phyloP scores from a whole-genome alignment of 2,888 invertebrate genomes.

The Dicroscelio sp. region DNA sequence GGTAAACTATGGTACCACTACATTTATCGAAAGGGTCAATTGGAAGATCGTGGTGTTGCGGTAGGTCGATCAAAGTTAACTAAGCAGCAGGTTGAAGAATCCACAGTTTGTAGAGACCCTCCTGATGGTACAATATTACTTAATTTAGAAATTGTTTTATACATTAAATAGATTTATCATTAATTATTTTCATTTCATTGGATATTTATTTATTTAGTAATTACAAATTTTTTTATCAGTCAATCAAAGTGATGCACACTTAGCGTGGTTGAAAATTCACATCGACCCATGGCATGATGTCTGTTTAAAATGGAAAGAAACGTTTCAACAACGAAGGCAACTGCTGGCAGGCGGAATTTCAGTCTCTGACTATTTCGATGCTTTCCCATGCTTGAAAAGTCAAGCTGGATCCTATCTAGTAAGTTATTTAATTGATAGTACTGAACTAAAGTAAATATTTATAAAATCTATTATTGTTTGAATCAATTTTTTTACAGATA shows the following conservation, averaged over 20 bases:
- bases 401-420: neutral
- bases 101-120: too few relatives aligned
- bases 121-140: too few relatives aligned
- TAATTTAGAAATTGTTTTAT: too few relatives aligned
- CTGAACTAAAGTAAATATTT: too few relatives aligned
- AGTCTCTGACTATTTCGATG: neutral
- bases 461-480: too few relatives aligned
- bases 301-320: neutral
- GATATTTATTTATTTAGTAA: neutral
- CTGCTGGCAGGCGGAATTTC: neutral
- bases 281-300: neutral
- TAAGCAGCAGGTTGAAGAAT: neutral
- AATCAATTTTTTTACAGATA: too few relatives aligned
- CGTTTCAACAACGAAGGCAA: neutral
- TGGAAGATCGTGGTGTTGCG: constrained; percentile 10
- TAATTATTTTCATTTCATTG: neutral
- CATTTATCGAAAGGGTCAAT: constrained; percentile 36
- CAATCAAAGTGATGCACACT: neutral
- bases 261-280: neutral
- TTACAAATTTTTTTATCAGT: too few relatives aligned
- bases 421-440: neutral
- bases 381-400: neutral
- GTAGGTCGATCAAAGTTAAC: neutral
- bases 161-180: too few relatives aligned
- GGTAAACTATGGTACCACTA: constrained; percentile 56